These are phyloP conservation scores for Aphelenchoides avenae DNA, from an alignment of 1,140 invertebrate genomes.

Conservation along the genomic window DNA sequence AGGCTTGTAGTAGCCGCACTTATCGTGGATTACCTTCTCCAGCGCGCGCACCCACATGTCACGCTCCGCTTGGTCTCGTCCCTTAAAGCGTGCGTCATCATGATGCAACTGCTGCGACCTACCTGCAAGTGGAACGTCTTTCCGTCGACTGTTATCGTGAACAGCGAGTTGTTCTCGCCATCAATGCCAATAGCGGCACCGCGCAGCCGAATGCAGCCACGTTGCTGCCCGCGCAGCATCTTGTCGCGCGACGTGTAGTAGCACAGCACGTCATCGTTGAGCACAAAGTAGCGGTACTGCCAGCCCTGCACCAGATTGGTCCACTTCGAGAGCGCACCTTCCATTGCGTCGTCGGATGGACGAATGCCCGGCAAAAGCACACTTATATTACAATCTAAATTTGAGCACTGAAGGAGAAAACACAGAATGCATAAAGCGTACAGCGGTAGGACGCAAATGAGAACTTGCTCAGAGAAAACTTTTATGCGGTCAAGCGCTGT, in stretches of 20 bases:
- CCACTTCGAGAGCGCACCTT: slow-evolving; percentile 98
- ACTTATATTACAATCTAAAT: no score
- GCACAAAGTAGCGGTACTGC: slow-evolving; percentile 98
- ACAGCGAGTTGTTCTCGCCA: slow-evolving; percentile 96
- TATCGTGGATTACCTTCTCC: slow-evolving; percentile 76
- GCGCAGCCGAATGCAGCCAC: slow-evolving; percentile 77
- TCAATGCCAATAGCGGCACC: slow-evolving; percentile 96
- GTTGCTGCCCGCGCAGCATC: slow-evolving; percentile 88
- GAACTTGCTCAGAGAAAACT: no score
- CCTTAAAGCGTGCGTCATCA: slow-evolving; percentile 63
- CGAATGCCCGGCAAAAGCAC: no score
- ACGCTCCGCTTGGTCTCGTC: slow-evolving; percentile 82
- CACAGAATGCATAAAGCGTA: no score
- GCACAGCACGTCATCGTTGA: slow-evolving; percentile 67
- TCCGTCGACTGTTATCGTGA: slow-evolving; percentile 95
- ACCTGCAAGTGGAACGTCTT: slow-evolving; percentile 97
- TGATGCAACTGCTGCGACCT: not conserved
- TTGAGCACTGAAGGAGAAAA: no score
- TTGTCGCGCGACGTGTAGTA: slow-evolving; percentile 80
- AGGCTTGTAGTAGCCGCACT: slow-evolving; percentile 48
- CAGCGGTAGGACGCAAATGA: no score
- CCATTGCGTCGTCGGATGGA: slow-evolving; percentile 66
- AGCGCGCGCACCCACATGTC: slow-evolving; percentile 90
- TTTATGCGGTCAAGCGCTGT: no score
- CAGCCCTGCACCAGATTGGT: slow-evolving; percentile 99